These are phyloP conservation scores for Umimayanthus kanabou DNA, from an alignment of 92 coral and sea anemone genomes.

Conservation along the genomic window DNA sequence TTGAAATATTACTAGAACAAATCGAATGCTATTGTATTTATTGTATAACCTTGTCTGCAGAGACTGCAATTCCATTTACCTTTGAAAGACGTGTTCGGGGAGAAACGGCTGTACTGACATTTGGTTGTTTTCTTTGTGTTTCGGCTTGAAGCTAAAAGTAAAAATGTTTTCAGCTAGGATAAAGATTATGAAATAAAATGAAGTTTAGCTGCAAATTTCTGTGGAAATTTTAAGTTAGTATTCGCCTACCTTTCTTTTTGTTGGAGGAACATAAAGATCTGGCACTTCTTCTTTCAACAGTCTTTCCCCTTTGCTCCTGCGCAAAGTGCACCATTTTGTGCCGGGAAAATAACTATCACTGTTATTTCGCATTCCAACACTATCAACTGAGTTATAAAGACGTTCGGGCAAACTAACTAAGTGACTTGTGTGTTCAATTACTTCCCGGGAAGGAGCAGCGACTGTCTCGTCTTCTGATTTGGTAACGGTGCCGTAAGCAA, in stretches of 20 bases:
- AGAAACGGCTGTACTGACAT: no score
- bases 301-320: neutral
- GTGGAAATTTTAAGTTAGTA: neutral
- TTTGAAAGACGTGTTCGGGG: no score
- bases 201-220: no score
- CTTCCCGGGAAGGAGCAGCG: slow-evolving; percentile 1
- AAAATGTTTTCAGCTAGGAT: no score
- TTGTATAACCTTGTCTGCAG: no score
- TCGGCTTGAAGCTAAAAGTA: no score
- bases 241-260: neutral
- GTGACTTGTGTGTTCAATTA: neutral
- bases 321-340: slow-evolving; percentile 3
- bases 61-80: no score
- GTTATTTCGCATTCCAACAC: neutral
- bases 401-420: neutral
- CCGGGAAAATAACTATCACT: neutral
- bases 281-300: neutral
- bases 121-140: no score
- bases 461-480: neutral
- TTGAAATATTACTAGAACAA: no score
- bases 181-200: no score
- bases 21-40: no score
- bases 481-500: neutral
- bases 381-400: neutral
- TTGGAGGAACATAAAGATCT: neutral